Base-by-base conservation (phyloP, 1,140 invertebrate species). In the Micrasema longulum region DNA sequence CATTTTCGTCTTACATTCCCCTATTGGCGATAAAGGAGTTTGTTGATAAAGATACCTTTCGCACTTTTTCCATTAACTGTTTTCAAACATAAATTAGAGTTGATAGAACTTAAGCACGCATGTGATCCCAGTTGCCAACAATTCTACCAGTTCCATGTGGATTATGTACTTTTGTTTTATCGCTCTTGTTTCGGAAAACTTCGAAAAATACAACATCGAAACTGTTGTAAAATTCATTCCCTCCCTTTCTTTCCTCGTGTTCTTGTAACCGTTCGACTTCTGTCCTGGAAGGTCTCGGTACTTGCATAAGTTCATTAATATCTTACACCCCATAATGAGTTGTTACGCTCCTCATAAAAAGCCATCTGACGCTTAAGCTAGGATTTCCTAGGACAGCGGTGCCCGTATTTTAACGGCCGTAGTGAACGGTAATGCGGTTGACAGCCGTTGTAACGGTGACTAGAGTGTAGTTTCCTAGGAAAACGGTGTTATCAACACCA, bases 311-410 rank as follows among this genome's bases (percentile, higher is more conserved):
- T 60, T 60, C 47, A 60, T 67, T 23, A 72, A 67, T 67, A 72
- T 67, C 62, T 60, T 47, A 67, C 70, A 52, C 35, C 22, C 20
- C 53, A 16, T 60, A 60, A 69, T 69, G 52, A 69, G 67, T 45
- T 53, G 50, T 60, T 57, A 69, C 60, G 38, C 26, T 69, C 52
- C 53, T 45, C 57, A 69, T 60, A 69, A 69, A 69, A 69, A 43
- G 16, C 31, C 36, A 23, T 18, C 47, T 53, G 48, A 35, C 50
- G 26, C 26, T 64, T n/a, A n/a, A n/a, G n/a, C n/a, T n/a, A n/a
- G n/a, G n/a, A n/a, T n/a, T n/a, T n/a, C n/a, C n/a, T n/a, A n/a
- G n/a, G n/a, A n/a, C n/a, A n/a, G n/a, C n/a, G n/a, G n/a, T n/a
- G n/a, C n/a, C n/a, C n/a, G n/a, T n/a, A n/a, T n/a, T n/a, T n/a